A percentile compares a stretch with the other conserved stretches of the same genome.
Evolutionary conservation across 2,888 invertebrate species (phyloP).

Genomic region (Catonia carolina): DNA sequence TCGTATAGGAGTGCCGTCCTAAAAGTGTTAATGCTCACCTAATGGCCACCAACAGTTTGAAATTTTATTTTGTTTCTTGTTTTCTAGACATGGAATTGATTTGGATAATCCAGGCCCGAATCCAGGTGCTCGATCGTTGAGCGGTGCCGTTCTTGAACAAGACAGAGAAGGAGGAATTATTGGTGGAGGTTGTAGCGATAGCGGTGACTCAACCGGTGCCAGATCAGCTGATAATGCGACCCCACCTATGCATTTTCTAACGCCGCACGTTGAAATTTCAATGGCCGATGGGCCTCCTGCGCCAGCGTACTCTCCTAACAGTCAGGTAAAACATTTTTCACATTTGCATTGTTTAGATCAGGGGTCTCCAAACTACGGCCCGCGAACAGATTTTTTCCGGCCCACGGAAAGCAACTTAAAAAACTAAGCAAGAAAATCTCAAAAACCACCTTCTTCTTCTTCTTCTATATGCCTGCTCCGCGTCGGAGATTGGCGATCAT

Average conservation of each 20-base stretch:
- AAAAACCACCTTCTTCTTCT: too few relatives aligned
- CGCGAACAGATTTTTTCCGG: too few relatives aligned
- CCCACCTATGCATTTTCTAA: conserved; percentile 85
- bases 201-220: conserved; percentile 72
- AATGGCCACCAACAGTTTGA: too few relatives aligned
- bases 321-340: conserved; percentile 20
- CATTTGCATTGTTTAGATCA: neutral
- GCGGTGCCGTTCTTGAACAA: conserved; percentile 1
- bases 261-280: conserved; percentile 86
- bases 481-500: too few relatives aligned
- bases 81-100: conserved; percentile 74
- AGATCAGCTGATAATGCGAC: conserved; percentile 80
- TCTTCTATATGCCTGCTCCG: too few relatives aligned
- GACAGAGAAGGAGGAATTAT: conserved; percentile 44
- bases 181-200: conserved; percentile 72
- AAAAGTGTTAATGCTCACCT: too few relatives aligned
- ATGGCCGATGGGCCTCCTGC: conserved; percentile 61
- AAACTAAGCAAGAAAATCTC: too few relatives aligned
- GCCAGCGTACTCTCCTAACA: conserved; percentile 22
- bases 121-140: neutral
- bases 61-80: too few relatives aligned
- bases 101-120: conserved; percentile 70
- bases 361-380: neutral
- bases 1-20: too few relatives aligned
- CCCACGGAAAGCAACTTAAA: too few relatives aligned